A percentile compares a stretch with the other conserved stretches of the same genome.
Conservation (phyloP, 2,888 invertebrate genomes). For the Epinotia demarniana region DNA sequence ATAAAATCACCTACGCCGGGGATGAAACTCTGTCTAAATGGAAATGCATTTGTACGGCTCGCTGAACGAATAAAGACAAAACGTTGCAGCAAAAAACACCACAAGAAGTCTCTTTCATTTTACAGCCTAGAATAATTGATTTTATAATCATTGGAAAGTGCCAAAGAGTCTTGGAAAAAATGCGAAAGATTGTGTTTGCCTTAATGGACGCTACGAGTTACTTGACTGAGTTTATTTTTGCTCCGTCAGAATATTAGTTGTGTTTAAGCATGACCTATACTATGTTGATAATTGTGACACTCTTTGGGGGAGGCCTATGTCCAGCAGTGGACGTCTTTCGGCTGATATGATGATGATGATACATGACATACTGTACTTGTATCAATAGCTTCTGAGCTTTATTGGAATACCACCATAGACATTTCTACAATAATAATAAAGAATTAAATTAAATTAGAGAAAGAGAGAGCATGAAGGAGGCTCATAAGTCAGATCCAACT, state of each 20-base stretch:
- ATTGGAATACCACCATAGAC: neutral
- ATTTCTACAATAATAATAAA: neutral
- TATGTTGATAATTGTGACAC: too few relatives aligned
- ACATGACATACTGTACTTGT: too few relatives aligned
- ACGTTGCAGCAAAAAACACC: conserved; percentile 33
- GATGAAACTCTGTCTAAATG: conserved; percentile 42
- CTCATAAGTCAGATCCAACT: too few relatives aligned
- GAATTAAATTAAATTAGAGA: too few relatives aligned
- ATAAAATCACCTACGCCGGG: conserved; percentile 20
- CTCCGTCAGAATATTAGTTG: neutral
- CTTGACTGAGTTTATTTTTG: neutral
- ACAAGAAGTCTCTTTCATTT: conserved; percentile 22
- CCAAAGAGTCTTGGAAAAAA: neutral
- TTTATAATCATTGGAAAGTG: conserved; percentile 36
- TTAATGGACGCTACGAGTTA: neutral
- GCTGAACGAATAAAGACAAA: conserved; percentile 32
- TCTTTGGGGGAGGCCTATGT: too few relatives aligned
- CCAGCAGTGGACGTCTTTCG: too few relatives aligned
- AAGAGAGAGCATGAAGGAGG: too few relatives aligned
- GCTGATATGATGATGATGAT: too few relatives aligned
- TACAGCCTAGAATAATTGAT: conserved; percentile 14
- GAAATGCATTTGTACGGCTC: conserved; percentile 40
- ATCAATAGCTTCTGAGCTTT: neutral
- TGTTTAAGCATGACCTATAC: neutral
- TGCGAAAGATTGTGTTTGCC: neutral